Evolutionary conservation across 2,888 invertebrate genomes (phyloP), one percentile per base, ranked within the genome.

Genomic region (Pollenia labialis): DNA sequence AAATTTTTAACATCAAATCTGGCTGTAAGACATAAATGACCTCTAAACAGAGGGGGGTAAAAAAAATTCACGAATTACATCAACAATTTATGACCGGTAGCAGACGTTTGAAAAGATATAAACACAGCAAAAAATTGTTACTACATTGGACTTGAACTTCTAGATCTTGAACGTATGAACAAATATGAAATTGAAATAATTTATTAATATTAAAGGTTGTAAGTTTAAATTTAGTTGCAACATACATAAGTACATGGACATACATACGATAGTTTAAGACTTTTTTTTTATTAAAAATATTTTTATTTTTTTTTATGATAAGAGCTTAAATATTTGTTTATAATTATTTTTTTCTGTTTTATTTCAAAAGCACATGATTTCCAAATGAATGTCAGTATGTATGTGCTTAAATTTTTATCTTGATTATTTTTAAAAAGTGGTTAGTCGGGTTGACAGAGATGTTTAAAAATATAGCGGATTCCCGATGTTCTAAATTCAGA

Each of bases 121-220:
- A 32, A 32, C 32, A 32, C 32, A 32, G 32, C 32, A 32, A 32
- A 32, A 32, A 23, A 2, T 2, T 23, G 18, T 64, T 18, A 18
- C 8, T 12, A 12, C 16, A 50, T 14, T 48, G 50, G n/a, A 60
- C 79, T 79, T 80, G 79, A 80, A 71, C 79, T 80, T 71, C 42
- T 44, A 80, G 60, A 60, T 69, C 79, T 60, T 71, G 42, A 80
- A 42, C 50, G 44, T 23, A 11, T 12, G 23, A n/a, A 62, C 42
- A 32, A 6, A 32, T 32, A 32, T 32, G 12, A 40, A 40, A 8
- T 10, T 16, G n/a, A 42, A 62, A 42, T 10, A 8, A 40, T 60
- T 8, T 40, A 4, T 40, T 9, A 32, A 9, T 1, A 14, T 40
- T 40, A 40, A 4, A 60, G 32, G 40, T 40, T 8, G 3, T n/a